phyloP scores from a whole-genome alignment of 2,797 vertebrate species.

The Gobionotothen gibberifrons region DNA sequence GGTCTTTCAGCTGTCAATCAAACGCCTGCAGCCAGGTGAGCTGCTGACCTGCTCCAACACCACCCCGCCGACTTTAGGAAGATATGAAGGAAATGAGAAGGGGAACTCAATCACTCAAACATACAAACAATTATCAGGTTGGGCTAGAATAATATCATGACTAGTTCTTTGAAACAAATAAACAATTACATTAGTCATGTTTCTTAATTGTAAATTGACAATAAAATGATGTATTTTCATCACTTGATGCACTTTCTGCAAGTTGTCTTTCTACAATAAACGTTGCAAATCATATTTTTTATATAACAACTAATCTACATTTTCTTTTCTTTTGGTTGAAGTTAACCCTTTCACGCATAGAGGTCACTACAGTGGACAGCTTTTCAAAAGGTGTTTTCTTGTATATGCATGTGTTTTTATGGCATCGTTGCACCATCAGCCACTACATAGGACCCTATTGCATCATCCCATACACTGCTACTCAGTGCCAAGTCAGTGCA shows the following conservation, averaged over 20 bases:
- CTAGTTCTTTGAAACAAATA: not conserved
- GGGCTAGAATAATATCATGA: not conserved
- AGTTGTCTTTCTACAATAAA: not conserved
- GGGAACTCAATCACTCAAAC: not conserved
- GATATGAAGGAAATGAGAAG: not conserved
- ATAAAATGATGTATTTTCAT: not conserved
- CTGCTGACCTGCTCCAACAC: constrained; percentile 18
- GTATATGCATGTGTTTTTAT: too few species aligned
- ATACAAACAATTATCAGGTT: not conserved
- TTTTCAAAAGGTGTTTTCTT: too few species aligned
- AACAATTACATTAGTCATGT: not conserved
- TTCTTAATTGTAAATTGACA: not conserved
- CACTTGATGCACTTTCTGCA: not conserved
- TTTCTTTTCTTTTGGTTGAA: not conserved
- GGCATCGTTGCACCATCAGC: too few species aligned
- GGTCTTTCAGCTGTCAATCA: constrained; percentile 76
- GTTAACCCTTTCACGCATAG: not conserved
- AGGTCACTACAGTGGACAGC: too few species aligned
- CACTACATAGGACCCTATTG: too few species aligned
- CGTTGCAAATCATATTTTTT: not conserved
- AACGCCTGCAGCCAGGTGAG: constrained; percentile 48
- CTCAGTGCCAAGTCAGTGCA: too few species aligned
- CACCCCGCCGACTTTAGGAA: not conserved
- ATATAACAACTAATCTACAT: not conserved
- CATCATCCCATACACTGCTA: too few species aligned